Base-by-base conservation (phyloP, 2,888 invertebrate genomes). In the Leptopilina myrica region DNA sequence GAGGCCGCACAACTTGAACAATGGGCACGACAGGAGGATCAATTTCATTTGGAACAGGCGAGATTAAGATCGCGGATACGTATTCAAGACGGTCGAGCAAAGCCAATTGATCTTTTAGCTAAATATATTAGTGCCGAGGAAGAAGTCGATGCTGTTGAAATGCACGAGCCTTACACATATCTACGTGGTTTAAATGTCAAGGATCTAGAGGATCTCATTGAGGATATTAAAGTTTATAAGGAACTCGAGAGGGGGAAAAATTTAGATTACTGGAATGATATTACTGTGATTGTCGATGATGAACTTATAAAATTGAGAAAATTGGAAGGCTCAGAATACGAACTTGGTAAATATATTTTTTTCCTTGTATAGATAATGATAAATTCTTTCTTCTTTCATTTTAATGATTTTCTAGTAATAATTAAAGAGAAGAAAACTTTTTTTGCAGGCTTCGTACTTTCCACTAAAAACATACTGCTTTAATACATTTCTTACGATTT, bases 151-250 rank as follows among this genome's bases (percentile, higher is more conserved):
- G 97, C 98, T 0, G 96, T 99, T 40, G 99, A 99, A 93, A 98
- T 99, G 97, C 98, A 98, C 90, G 99, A 99, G 91, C 99, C 99
- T 0, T 98, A 99, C 90, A 97, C 97, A 0, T 98, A 98, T 90
- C 94, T 99, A 0, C 97, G 98, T 89, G 98, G 99, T 0, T 93
- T 99, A 78, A 96, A 96, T 15, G 94, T 96, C 7, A 95, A 96
- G 84, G 99, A 99, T 91, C 93, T 99, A 33, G 99, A 99, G 91
- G 99, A 99, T 92, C 93, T 99, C 15, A 93, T 98, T 0, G 99
- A 97, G 86, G 99, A 99, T 90, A 99, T 99, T 79, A 97, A 98
- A 92, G 97, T 97, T 9, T 98, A 99, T 92, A 96, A 97, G 90
- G 97, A 98, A 92, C 92, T 99, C 86, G 99, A 99, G 92, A 95